Evolutionary conservation across 2,797 vertebrate genomes (phyloP), one percentile per base, ranked within the genome.

Genomic region (Cynopterus sphinx): DNA sequence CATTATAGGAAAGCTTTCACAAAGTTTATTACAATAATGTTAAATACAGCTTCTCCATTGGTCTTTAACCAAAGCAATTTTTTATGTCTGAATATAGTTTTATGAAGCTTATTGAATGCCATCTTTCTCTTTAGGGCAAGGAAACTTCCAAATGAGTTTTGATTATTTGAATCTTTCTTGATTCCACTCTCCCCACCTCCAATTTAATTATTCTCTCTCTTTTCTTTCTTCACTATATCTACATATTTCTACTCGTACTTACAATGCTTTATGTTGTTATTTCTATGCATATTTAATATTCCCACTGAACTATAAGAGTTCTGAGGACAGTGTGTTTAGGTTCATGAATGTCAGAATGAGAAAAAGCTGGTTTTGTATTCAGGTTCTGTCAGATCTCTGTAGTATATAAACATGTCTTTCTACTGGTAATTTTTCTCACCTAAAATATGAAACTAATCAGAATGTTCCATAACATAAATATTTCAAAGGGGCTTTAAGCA

Each of bases 21-120:
- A 79, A 96, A 95, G 87, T 95, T 97, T 97, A 96, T 96, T 97
- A 71, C 82, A 87, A 91, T 95, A 82, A 86, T 65, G 59, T 86
- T 96, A 96, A 97, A 93, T 86, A 95, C 21, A 88, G 63, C 55
- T 95, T 97, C 65, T 41, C 39, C 77, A 73, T 2, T 97, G 77
- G 63, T 96, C 63, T 96, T 97, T 95, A 96, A 95, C 85, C n/a
- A 95, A 90, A 89, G 59, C 28, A 85, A 83, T 86, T 77, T 95
- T 96, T 96, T 83, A 87, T 87, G 13, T 24, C 87, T 39, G 59
- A 51, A 3, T 90, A 75, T 85, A 88, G 67, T 83, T 96, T 94
- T 95, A 92, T 88, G 84, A 95, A 91, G 36, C 71, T 94, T 96
- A 33, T 90, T 3, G 3, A 95, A 93, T 92, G 71, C 24, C 68